A percentile compares a stretch with the other conserved stretches of the same genome.
phyloP scores from a whole-genome alignment of 1,140 invertebrate species.

The Habropoda laboriosa region DNA sequence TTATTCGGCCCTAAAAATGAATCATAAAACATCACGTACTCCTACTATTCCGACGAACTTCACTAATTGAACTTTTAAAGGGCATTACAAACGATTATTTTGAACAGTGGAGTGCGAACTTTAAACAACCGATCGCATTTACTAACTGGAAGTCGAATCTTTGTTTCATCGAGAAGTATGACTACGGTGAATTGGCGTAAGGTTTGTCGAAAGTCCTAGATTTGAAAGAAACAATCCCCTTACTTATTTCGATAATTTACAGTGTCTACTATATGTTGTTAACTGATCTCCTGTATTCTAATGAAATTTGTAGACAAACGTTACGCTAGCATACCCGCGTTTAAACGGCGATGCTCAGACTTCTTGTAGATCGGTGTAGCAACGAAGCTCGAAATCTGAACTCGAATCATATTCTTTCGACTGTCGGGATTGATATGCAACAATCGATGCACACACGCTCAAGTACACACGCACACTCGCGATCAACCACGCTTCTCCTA shows the following conservation, averaged over 20 bases:
- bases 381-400: not conserved
- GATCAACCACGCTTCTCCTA: constrained; percentile 20
- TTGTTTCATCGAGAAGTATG: not conserved
- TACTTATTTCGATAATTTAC: constrained; percentile 23
- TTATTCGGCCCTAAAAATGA: no score
- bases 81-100: no score
- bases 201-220: constrained; percentile 38
- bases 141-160: constrained; percentile 25
- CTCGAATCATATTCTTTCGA: not conserved
- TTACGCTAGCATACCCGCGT: constrained; percentile 39
- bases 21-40: no score
- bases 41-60: no score
- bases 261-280: constrained; percentile 20
- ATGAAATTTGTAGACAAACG: constrained; percentile 41
- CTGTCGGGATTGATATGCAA: not conserved
- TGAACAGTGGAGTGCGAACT: no score
- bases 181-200: constrained; percentile 13
- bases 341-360: constrained; percentile 55
- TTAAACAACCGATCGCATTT: not conserved
- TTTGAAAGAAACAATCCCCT: constrained; percentile 8
- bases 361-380: not conserved
- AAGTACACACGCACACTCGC: constrained; percentile 35
- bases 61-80: no score
- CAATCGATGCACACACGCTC: constrained; percentile 47
- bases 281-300: not conserved